Base-by-base conservation (phyloP, 1,140 invertebrate genomes). In the Zaprionus tsacasi region DNA sequence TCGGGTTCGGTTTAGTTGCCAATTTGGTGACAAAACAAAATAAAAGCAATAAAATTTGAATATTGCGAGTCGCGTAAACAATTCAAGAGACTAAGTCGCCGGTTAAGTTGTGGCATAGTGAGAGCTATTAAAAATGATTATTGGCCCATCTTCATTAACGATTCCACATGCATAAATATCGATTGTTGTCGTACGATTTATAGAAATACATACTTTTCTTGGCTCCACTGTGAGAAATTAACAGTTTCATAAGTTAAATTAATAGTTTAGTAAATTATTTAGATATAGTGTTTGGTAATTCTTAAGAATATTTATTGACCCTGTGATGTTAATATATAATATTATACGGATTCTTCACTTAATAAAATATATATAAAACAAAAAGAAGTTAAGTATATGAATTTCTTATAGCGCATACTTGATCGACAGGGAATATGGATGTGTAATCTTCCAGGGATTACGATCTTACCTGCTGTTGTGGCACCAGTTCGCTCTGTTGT, bases 91-190 rank as follows among this genome's bases (percentile, higher is more conserved):
- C 45, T 50, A 17, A 50, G 8, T 12, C 17, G 21, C 56, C 6
- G 25, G 52, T 50, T 35, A 13, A 80, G 77, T 63, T 85, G 56
- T 68, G 61, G 72, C 74, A 81, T 81, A 85, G 82, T 86, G 70
- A 78, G 76, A 81, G 78, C 81, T 67, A 88, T 89, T 85, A 89
- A 87, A 87, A 88, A 75, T 83, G 70, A 87, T 87, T 87, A 88
- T 87, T 87, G 74, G 79, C 73, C 76, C 79, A 77, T 78, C 83
- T 80, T 87, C 77, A 88, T 82, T 82, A 88, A 72, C 21, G 59
- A 87, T 87, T 86, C 67, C 72, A 69, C 81, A 69, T 87, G 83
- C 76, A 88, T 86, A 86, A 87, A 86, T 88, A 7, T 45, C n/a
- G n/a, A 1, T 82, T 82, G 66, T 15, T 52, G 40, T 33, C 43